Evolutionary conservation across 2,113 vertebrate species (phyloP).

Genomic region (Odontophorus gujanensis): DNA sequence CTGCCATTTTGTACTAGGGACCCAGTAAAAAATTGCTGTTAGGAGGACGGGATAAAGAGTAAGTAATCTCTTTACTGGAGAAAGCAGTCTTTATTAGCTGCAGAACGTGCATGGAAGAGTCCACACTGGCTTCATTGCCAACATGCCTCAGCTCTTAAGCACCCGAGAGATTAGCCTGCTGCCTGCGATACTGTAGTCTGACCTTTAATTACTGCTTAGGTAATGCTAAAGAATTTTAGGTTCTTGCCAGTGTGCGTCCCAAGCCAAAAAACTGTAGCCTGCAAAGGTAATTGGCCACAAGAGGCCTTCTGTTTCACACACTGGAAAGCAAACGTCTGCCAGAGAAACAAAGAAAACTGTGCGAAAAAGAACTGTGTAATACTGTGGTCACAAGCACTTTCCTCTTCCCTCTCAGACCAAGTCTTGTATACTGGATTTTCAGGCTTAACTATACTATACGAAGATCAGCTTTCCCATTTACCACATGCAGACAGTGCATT

Average conservation of each 20-base stretch:
- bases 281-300: conserved; percentile 61
- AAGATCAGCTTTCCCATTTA: neutral
- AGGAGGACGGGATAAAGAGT: neutral
- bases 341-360: conserved; percentile 61
- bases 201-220: conserved; percentile 60
- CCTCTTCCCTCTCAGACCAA: neutral
- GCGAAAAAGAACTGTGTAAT: conserved; percentile 29
- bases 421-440: neutral
- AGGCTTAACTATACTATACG: neutral
- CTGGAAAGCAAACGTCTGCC: conserved; percentile 49
- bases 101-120: neutral
- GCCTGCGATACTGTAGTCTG: conserved; percentile 28
- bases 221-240: conserved; percentile 56
- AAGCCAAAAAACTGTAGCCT: conserved; percentile 58
- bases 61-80: neutral
- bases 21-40: conserved; percentile 20
- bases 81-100: conserved; percentile 10
- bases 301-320: conserved; percentile 50
- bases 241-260: conserved; percentile 43
- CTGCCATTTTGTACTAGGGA: neutral
- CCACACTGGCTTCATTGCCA: neutral
- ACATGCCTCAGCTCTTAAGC: conserved; percentile 4
- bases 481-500: neutral
- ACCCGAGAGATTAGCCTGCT: neutral
- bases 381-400: neutral